Conservation (phyloP, 2,888 invertebrate species). For the Acanthopleura granulata region DNA sequence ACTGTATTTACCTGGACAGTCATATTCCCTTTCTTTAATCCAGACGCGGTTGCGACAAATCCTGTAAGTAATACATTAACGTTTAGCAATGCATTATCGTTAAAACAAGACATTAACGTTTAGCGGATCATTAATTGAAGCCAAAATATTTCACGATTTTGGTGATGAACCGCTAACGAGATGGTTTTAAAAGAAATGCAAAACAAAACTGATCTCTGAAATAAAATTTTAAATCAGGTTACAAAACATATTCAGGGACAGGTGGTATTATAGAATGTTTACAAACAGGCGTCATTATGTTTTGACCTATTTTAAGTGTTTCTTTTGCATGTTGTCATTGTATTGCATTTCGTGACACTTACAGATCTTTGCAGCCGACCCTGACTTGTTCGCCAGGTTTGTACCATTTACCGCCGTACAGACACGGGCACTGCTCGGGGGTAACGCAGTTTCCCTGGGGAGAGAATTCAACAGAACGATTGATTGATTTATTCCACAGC, state of each 20-base stretch:
- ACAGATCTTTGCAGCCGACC: conserved; percentile 87
- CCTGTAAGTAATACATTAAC: conserved; percentile 27
- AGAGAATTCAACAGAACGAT: no score
- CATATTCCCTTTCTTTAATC: conserved; percentile 78
- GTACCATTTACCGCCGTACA: not conserved
- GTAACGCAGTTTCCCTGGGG: conserved; percentile 22
- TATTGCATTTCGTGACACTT: conserved; percentile 23
- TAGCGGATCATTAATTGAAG: no score
- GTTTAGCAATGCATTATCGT: no score
- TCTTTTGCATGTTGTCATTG: no score
- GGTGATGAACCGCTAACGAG: no score
- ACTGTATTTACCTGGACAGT: conserved; percentile 37
- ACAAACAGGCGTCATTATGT: no score
- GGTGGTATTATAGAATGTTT: no score
- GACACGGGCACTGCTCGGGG: not conserved
- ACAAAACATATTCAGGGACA: no score
- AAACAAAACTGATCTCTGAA: not conserved
- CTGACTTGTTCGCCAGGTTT: conserved; percentile 72
- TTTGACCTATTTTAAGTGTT: no score
- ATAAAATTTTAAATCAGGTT: not conserved
- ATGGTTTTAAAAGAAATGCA: not conserved
- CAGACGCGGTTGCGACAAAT: conserved; percentile 77
- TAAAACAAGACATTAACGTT: no score
- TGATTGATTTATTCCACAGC: no score
- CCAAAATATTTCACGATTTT: no score